Evolutionary conservation across 2,113 vertebrate species (phyloP), one percentile per base, ranked within the genome.

Genomic region (Heterochromis multidens): DNA sequence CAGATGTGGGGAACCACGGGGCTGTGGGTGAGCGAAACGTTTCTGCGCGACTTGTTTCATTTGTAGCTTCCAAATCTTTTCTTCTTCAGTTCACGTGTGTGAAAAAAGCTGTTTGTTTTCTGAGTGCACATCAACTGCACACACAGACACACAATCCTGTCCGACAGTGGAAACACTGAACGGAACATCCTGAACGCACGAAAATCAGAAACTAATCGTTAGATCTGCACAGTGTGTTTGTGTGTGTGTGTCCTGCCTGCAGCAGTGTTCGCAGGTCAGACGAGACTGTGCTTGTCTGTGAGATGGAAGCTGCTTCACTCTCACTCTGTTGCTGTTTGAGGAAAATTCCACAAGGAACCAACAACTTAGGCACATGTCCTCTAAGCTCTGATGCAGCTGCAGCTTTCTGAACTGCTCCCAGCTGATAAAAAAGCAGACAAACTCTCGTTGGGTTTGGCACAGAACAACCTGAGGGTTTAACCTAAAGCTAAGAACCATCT

Each of bases 281-380:
- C 92, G 83, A 90, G 92, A 93, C 90, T 67, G 62, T 67, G 81
- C 92, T 85, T 87, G 92, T 83, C 65, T 49, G 5, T 65, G 79
- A 23, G 10, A 4, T 13, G 60, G 21, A 46, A 60, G 35, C 43
- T 62, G 49, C 58, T 80, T 57, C 83, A 8, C 31, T 88, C 54
- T 82, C 78, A 3, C 79, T 80, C n/a, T 61, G 27, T 10, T 72
- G 16, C 23, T 11, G 21, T 14, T 80, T 14, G 56, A 77, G 85
- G 77, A 88, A 89, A 86, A 89, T 91, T 93, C 92, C 90, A 82
- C 7, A 54, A 52, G 8, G 8, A 4, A 4, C 16, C 59, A 3
- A 43, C 4, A 0, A 10, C 0, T 54, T 79, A 23, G 33, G 21
- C 43, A 37, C 17, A 10, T 14, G 56, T 25, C 7, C 63, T 6